Evolutionary conservation across 1,140 invertebrate genomes (phyloP), one percentile per base, ranked within the genome.

Genomic region (Eufriesea mexicana): DNA sequence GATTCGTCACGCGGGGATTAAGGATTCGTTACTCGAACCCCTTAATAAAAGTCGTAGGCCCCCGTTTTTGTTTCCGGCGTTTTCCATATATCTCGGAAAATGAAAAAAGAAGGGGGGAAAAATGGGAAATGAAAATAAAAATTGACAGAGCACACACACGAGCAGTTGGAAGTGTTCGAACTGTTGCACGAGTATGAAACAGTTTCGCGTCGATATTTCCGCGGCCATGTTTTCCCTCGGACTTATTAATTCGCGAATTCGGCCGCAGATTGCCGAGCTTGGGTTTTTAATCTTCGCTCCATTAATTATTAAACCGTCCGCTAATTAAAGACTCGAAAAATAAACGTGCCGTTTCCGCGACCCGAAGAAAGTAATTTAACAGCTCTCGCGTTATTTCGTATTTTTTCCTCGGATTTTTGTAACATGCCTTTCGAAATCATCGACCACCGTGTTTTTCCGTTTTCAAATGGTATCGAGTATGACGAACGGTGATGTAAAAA

Each of bases 161-260:
- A 16, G 23, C 20, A 23, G 42, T 49, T n/a, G n/a, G n/a, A 54
- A 54, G 18, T 2, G 55, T 51, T 72, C 14, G 23, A 66, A 54
- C 51, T 25, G 61, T 66, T 47, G 20, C 18, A n/a, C 2, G 47
- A 6, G n/a, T 9, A 18, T 5, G 18, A 8, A 62, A 28, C 25
- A 64, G 49, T 76, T 81, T 66, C 14, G 25, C 28, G n/a, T 55
- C 80, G 80, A 83, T 83, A 77, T 70, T 83, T 57, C 51, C 12
- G 42, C 72, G 62, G 80, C 47, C 23, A 57, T 78, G 66, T 83
- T 78, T 83, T 78, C 79, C 62, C 72, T 57, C 72, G 42, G 61
- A 82, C 79, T 82, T 76, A 82, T 82, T 82, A 82, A 82, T 75
- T 76, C 79, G 79, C 51, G 79, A 82, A 82, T 82, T 82, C 79